Base-by-base conservation (phyloP, 1,140 invertebrate species). In the Hyles euphorbiae region DNA sequence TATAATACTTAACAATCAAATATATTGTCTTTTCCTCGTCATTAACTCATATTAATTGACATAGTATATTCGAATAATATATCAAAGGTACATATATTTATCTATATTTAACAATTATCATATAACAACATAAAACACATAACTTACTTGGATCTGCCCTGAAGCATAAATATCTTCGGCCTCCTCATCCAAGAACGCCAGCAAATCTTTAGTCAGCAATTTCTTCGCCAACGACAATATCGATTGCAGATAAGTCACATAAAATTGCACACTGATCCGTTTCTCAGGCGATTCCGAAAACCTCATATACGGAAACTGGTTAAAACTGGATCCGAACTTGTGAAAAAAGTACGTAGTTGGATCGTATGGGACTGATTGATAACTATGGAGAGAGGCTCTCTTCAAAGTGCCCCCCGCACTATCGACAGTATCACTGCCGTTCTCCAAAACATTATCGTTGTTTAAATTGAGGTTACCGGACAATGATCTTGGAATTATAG, bases 301-400 rank as follows among this genome's bases (percentile, higher is more conserved):
- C 51, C 93, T 89, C 92, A 96, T 94, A 60, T 96, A 93, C 0
- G 94, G 94, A 74, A 95, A 95, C 76, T 96, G 95, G 87, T 96
- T 95, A 64, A 98, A 98, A 77, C 95, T 97, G 0, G 97, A 98
- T 12, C 97, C 97, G 74, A 95, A 96, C 74, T 97, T 96, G 52
- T 94, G 93, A 72, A 98, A 98, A 82, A 97, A 98, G 79, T 97
- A 95, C 7, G 93, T 94, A 0, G 93, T 93, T 2, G 95, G 93
- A 87, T 98, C 95, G 67, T 95, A 95, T 2, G 93, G 92, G 4
- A 93, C 91, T 0, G 92, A 92, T 68, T 91, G 90, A 61, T 94
- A 93, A 43, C 92, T 93, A 34, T 94, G 91, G 1, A 93, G 71
- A 3, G 91, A 92, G 1, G 91, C 85, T 55, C 80, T 80, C 76